Base-by-base conservation (phyloP, 1,140 invertebrate genomes). In the Drosophila kohkoa region DNA sequence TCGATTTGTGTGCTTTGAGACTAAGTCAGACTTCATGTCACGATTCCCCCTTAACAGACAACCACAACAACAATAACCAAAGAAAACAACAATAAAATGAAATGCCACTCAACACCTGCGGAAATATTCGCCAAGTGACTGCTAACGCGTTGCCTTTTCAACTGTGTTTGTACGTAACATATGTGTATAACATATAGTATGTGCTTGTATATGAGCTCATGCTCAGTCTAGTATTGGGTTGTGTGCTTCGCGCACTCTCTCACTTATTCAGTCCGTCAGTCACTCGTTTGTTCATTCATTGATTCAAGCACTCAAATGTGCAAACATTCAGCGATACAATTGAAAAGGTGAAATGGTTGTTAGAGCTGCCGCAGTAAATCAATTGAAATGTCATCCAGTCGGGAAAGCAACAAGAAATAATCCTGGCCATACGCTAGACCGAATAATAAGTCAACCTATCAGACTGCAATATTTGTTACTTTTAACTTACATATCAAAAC, bases 21-120 rank as follows among this genome's bases (percentile, higher is more conserved):
- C 76, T 76, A 82, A 87, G 83, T 88, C 83, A 72, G 89, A 81
- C 79, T 83, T 76, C 83, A 87, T 89, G 83, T 87, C 83, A 87
- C 83, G 83, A 87, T 87, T 89, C 80, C 59, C 60, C 52, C 72
- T 38, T 10, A 64, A 51, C 73, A 77, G 83, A 77, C 83, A 77
- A 78, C 32, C 48, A 58, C 65, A 54, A 41, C 10, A 54, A 38
- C 57, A 63, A 54, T 35, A 67, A 35, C 54, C 57, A 52, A 60
- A 28, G 51, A 48, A 59, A 85, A 57, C 76, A 83, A 87, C 67
- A 88, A 79, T 76, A 67, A 80, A 75, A 80, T 75, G 80, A 87
- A 87, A 87, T 87, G 83, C 83, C 83, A 87, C 83, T 87, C 85
- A 73, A 87, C 83, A 87, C 83, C 83, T 87, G 83, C 83, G 85